phyloP scores from a whole-genome alignment of 2,113 vertebrate species.

The Mirounga angustirostris region DNA sequence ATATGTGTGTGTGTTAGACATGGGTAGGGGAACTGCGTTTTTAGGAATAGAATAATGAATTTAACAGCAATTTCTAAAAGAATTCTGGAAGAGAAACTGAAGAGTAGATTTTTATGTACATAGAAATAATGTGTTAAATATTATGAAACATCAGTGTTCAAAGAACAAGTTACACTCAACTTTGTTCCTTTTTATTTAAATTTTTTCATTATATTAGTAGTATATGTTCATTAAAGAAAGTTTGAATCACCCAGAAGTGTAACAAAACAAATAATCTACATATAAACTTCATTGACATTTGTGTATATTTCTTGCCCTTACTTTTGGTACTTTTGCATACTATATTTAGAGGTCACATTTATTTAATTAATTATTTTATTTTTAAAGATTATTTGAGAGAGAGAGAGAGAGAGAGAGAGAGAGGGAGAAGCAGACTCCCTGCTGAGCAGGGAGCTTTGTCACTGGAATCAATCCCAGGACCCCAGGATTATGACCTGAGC shows the following conservation, averaged over 20 bases:
- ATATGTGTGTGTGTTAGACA: neutral
- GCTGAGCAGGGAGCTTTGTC: too few relatives aligned
- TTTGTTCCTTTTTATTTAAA: neutral
- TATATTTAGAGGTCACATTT: neutral
- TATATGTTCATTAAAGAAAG: neutral
- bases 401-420: neutral
- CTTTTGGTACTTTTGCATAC: neutral
- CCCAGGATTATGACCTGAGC: neutral
- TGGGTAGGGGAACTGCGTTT: neutral
- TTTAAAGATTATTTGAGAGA: neutral
- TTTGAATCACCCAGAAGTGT: neutral
- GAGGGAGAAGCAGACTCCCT: neutral
- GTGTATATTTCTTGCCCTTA: neutral
- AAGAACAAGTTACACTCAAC: neutral
- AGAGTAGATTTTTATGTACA: neutral
- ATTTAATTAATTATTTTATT: too few relatives aligned
- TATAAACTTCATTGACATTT: neutral
- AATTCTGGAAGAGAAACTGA: constrained; percentile 26
- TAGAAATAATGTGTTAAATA: neutral
- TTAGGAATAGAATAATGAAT: neutral
- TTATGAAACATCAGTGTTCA: neutral
- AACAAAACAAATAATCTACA: neutral
- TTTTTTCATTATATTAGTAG: neutral
- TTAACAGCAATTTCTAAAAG: neutral
- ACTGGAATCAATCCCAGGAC: neutral